These are phyloP conservation scores for Periphyllus acericola DNA, from an alignment of 2,888 invertebrate species.

Conservation along the genomic window DNA sequence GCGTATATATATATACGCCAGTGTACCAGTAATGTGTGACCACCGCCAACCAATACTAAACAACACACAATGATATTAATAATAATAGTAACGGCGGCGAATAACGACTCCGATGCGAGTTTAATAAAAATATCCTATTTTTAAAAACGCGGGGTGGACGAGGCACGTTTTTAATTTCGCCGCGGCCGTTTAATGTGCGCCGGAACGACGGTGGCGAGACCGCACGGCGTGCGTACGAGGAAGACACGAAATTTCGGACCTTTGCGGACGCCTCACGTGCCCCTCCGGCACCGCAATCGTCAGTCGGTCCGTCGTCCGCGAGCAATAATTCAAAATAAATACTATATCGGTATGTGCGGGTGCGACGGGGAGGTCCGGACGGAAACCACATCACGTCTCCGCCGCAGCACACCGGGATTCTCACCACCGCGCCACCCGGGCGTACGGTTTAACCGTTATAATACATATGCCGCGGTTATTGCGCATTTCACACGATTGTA, in stretches of 20 bases:
- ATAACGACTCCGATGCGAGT: conserved; percentile 52
- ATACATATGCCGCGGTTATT: neutral
- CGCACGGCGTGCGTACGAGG: neutral
- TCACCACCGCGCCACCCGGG: neutral
- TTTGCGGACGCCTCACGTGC: neutral
- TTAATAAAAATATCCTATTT: conserved; percentile 60
- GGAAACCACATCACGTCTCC: conserved; percentile 45
- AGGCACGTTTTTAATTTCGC: conserved; percentile 64
- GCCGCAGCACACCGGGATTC: neutral
- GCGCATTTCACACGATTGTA: neutral
- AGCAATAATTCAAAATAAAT: conserved; percentile 56
- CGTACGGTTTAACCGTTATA: neutral
- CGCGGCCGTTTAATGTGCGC: conserved; percentile 36
- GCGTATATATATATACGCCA: neutral
- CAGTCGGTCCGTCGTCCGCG: conserved; percentile 12
- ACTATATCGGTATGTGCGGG: conserved; percentile 2
- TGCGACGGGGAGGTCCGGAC: neutral
- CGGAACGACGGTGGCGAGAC: neutral
- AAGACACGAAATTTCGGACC: conserved; percentile 34
- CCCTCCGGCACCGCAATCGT: neutral
- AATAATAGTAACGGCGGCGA: conserved; percentile 51
- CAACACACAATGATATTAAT: conserved; percentile 48
- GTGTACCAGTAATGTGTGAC: neutral
- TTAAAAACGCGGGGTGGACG: conserved; percentile 50
- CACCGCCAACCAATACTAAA: neutral